These are phyloP conservation scores for Apostichopus leukothele DNA, from an alignment of 53 echinoderm and acorn worm species.

Conservation along the genomic window DNA sequence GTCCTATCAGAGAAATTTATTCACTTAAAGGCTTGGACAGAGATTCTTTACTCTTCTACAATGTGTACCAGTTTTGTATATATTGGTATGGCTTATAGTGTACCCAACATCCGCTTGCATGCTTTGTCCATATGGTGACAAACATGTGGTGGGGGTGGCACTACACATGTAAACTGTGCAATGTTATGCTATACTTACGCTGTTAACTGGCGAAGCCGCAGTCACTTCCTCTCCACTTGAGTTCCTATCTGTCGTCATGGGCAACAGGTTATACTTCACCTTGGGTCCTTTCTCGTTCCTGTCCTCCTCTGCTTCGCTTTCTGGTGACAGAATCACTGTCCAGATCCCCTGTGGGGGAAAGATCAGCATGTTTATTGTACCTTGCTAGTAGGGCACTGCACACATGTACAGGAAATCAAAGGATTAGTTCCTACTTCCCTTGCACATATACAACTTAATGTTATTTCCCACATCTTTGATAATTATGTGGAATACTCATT, in stretches of 20 bases:
- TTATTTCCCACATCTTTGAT: conserved; percentile 45
- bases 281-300: conserved; percentile 78
- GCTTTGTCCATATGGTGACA: conserved; percentile 10
- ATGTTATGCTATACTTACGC: conserved; percentile 49
- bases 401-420: conserved; percentile 23
- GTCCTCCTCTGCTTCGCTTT: conserved; percentile 87
- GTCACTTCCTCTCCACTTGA: conserved; percentile 90
- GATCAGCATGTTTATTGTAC: conserved; percentile 74
- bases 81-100: too few relatives aligned
- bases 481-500: conserved; percentile 26
- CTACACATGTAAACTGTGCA: not conserved
- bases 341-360: conserved; percentile 99
- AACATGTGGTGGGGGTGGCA: conserved; percentile 6
- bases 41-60: too few relatives aligned
- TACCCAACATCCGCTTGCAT: not conserved
- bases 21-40: too few relatives aligned
- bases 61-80: too few relatives aligned
- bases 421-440: conserved; percentile 48
- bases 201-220: conserved; percentile 59
- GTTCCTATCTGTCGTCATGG: conserved; percentile 99
- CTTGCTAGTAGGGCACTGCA: conserved; percentile 8
- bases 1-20: too few relatives aligned
- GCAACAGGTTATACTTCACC: conserved; percentile 98
- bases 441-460: conserved; percentile 26
- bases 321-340: conserved; percentile 97